Evolutionary conservation across 2,797 vertebrate species (phyloP).

Genomic region (Dromococcyx pavoninus): DNA sequence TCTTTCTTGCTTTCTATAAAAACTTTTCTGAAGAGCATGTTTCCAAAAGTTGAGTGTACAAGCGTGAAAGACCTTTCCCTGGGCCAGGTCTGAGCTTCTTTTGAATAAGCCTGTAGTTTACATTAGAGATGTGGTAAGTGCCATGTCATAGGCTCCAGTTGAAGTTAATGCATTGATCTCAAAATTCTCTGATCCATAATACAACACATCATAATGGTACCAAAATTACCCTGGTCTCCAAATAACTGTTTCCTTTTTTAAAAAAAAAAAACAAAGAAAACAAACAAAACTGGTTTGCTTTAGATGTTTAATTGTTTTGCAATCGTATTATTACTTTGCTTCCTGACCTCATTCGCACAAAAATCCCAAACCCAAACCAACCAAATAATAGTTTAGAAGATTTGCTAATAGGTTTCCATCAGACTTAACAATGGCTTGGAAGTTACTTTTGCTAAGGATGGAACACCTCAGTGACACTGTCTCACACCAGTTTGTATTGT

Average conservation of each 20-base stretch:
- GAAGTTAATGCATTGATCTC: not conserved
- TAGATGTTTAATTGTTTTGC: not conserved
- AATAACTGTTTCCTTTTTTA: not conserved
- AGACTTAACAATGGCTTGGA: not conserved
- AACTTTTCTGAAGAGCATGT: not conserved
- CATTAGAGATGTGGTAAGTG: not conserved
- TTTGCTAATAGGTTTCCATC: not conserved
- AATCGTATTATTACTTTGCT: not conserved
- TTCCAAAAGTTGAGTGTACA: not conserved
- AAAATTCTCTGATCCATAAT: not conserved
- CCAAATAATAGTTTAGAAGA: not conserved
- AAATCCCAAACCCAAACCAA: rapidly evolving
- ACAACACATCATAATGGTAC: not conserved
- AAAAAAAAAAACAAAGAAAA: too few species aligned
- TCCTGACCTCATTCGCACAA: not conserved
- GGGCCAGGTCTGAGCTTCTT: not conserved
- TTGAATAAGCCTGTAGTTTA: not conserved
- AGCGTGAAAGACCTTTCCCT: not conserved
- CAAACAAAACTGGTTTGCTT: not conserved
- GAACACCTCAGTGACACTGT: not conserved
- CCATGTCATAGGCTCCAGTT: not conserved
- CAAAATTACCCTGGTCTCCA: not conserved
- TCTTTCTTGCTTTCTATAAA: not conserved
- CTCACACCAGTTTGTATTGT: not conserved
- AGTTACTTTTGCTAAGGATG: not conserved